Percentiles rank a stretch among this genome's conserved stretches.
Conservation (phyloP, 2,888 invertebrate species). For the Acrobeloides nanus region DNA sequence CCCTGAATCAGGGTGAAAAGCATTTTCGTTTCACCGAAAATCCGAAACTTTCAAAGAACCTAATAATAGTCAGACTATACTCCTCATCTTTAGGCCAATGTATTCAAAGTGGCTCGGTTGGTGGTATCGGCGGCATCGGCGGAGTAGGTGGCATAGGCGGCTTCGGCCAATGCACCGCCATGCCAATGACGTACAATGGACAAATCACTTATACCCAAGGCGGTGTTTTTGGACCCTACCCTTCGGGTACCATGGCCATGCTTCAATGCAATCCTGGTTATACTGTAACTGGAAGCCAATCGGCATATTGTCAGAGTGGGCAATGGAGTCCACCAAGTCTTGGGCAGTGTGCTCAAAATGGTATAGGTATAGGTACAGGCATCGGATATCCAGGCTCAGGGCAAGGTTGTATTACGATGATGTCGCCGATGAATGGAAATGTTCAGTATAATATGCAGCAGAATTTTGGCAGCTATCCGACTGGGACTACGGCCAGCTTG, state of each 20-base stretch:
- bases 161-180: constrained; percentile 8
- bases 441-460: constrained; percentile 13
- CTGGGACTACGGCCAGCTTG: constrained; percentile 17
- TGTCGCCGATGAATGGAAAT: constrained; percentile 10
- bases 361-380: too few species aligned
- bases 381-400: too few species aligned
- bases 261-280: constrained; percentile 29
- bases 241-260: constrained; percentile 28
- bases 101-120: too few species aligned
- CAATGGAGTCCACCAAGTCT: constrained; percentile 8
- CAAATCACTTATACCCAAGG: constrained; percentile 20
- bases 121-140: constrained; percentile 12
- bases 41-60: too few species aligned
- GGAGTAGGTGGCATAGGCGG: constrained; percentile 10
- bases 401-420: constrained; percentile 12
- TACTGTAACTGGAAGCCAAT: constrained; percentile 13
- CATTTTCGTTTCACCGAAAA: too few species aligned
- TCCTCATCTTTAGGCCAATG: too few species aligned
- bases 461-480: constrained; percentile 7
- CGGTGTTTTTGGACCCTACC: constrained; percentile 26
- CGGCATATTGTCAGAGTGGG: constrained; percentile 14
- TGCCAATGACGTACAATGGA: constrained; percentile 16
- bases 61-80: too few species aligned
- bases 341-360: constrained; percentile 10
- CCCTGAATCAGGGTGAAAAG: too few species aligned